These are phyloP conservation scores for Ceriagrion tenellum DNA, from an alignment of 2,888 invertebrate genomes.

Conservation along the genomic window DNA sequence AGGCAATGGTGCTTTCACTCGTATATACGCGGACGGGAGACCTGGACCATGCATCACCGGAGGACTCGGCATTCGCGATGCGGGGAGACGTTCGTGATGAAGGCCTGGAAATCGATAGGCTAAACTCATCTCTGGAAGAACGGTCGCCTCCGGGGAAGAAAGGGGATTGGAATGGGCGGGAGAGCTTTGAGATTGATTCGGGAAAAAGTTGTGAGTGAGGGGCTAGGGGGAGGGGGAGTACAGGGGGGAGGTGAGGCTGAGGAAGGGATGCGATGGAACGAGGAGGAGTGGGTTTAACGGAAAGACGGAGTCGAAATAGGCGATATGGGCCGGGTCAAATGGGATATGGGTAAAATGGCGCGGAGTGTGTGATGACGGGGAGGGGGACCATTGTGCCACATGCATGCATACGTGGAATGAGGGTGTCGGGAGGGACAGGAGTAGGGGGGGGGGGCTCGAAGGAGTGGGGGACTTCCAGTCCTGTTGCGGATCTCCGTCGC, in stretches of 20 bases:
- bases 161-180: neutral
- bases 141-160: neutral
- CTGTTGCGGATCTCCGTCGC: neutral
- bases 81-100: neutral
- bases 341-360: neutral
- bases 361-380: neutral
- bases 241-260: neutral
- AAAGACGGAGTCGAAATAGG: neutral
- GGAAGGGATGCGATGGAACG: neutral
- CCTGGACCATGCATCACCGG: neutral
- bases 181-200: neutral
- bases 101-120: conserved; percentile 24
- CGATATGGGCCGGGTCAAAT: neutral
- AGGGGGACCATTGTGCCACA: neutral
- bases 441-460: neutral
- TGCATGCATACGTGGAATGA: neutral
- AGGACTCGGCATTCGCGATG: neutral
- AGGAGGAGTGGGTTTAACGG: neutral
- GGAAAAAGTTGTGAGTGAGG: neutral
- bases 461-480: neutral
- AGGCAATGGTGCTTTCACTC: too few species aligned
- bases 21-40: neutral
- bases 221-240: neutral
- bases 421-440: too few species aligned
- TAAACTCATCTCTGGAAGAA: conserved; percentile 40